Evolutionary conservation across 1,140 invertebrate species (phyloP), one percentile per base, ranked within the genome.

Genomic region (Chironomus tepperi): DNA sequence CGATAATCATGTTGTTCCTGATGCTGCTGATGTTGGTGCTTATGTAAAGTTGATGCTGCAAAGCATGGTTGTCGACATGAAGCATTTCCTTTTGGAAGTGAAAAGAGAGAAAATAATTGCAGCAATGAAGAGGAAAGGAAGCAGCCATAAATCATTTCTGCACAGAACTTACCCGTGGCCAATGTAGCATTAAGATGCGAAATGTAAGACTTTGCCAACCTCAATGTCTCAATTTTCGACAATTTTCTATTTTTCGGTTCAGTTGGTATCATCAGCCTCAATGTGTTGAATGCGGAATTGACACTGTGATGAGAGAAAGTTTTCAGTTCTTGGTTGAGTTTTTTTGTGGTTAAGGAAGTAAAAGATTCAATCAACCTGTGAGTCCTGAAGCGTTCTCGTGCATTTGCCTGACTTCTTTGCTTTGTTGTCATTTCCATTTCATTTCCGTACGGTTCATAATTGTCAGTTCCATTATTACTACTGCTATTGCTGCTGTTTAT

Each of bases 161-260:
- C 9, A 75, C 15, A 73, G 64, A 74, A 73, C 73, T 77, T 79
- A 87, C 89, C 89, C 75, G 86, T 87, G 42, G 88, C 82, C 7
- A 93, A 83, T 77, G 91, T 86, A 73, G 91, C 89, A 43, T 88
- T 89, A 67, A 98, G 86, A 81, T 98, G 96, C 57, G 88, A 90
- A 75, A 98, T 98, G 81, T 98, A 98, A 81, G 93, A 95, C 75
- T 91, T 91, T 6, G 95, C 96, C 73, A 98, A 85, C 73, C 94
- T 87, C 7, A 98, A 84, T 18, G 94, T 96, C 86, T 98, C 96
- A 75, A 98, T 97, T 87, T 98, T 98, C 70, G 94, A 97, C 73
- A 98, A 86, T 83, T 97, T 97, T 74, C 94, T 85, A 80, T 98
- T 91, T 0, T 89, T 89, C 1, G 95, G 95, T 80, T 97, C 94